Conservation (phyloP, 2,797 vertebrate species). For the Sarcoramphus papa region DNA sequence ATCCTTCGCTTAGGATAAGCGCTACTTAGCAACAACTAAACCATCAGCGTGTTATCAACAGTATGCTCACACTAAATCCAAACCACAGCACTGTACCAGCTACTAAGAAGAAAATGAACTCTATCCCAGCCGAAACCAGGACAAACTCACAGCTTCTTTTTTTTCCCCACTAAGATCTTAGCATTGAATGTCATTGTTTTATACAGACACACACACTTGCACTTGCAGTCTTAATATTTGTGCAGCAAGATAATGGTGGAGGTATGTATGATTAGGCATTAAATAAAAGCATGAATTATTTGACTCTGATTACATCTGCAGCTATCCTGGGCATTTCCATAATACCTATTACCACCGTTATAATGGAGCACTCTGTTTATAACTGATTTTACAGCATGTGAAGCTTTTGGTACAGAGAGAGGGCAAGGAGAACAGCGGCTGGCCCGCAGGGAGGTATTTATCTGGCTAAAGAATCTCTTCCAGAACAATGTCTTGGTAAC, state of each 20-base stretch:
- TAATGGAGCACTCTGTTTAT: background rate
- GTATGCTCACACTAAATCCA: too few relatives aligned
- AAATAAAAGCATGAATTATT: background rate
- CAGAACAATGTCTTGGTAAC: background rate
- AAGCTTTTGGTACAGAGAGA: background rate
- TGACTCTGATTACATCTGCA: background rate
- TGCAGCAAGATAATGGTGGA: background rate
- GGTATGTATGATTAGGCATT: background rate
- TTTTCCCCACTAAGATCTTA: background rate
- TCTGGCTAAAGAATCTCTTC: background rate
- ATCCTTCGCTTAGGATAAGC: too few relatives aligned
- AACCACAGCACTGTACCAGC: too few relatives aligned
- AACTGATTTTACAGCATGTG: background rate
- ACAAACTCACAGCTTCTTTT: background rate
- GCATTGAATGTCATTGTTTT: background rate
- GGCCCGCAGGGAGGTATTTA: background rate
- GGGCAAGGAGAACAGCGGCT: background rate
- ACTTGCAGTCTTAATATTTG: background rate
- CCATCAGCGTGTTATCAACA: too few relatives aligned
- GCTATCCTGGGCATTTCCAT: background rate
- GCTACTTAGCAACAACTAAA: too few relatives aligned
- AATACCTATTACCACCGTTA: accelerated
- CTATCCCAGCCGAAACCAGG: too few relatives aligned
- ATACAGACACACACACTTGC: background rate
- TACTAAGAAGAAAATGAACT: too few relatives aligned